Base-by-base conservation (phyloP, 2,888 invertebrate genomes). In the Cantharis rustica region DNA sequence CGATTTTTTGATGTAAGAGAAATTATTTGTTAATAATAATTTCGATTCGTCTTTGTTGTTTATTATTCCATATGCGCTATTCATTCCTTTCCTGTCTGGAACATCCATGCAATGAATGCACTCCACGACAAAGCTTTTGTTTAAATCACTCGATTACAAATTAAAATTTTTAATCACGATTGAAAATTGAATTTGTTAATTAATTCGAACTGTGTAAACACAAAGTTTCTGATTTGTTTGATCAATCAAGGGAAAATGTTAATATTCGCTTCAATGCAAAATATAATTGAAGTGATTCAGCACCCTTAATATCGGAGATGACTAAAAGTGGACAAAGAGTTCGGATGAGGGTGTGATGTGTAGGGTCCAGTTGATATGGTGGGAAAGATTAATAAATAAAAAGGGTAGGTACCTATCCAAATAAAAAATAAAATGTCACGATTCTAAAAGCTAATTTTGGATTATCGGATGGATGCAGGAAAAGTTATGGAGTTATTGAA, bases 41-140 rank as follows among this genome's bases (percentile, higher is more conserved):
- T 47, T 47, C n/a, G 47, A 47, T 4, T 20, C 23, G 64, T 66
- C 64, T 64, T 64, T n/a, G 11, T 66, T 20, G 23, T 66, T 66
- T 66, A 23, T 66, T 66, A 71, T 71, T 62, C 62, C 70, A 27
- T 13, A 5, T 31, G 17, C 68, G 47, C 16, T 23, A 23, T 47
- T 68, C 64, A 68, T 66, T 1, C 15, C 20, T 16, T 72, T 72
- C 72, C 72, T 68, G 72, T 72, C 72, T 72, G 72, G 47, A 66
- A 61, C 47, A 72, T 61, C 47, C 17, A 68, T 72, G 72, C 72
- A 23, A 23, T 23, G 26, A 68, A 72, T 72, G 27, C 31, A 63
- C 16, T 23, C 16, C 13, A 17, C 16, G 64, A 16, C 20, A 20
- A 64, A 20, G 17, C 64, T 66, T 20, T 66, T 66, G 64, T 66